Conservation (phyloP, 2,797 vertebrate genomes). For the Pipistrellus nathusii region DNA sequence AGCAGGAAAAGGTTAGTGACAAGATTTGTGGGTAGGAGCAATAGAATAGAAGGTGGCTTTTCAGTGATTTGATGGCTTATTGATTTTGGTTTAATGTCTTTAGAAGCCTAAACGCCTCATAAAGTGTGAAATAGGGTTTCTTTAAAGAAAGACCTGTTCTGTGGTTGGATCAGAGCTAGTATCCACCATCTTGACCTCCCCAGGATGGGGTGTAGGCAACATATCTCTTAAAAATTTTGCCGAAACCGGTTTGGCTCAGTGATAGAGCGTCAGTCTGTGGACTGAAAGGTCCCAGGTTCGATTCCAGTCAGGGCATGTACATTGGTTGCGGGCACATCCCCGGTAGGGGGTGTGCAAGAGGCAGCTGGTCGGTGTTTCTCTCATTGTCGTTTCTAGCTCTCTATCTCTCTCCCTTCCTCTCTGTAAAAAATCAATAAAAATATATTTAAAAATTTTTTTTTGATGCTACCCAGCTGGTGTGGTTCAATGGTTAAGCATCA, state of each 20-base stretch:
- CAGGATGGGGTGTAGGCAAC: not conserved
- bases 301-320: no score
- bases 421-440: no score
- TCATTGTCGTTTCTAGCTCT: no score
- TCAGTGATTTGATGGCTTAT: slow-evolving; percentile 9
- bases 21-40: not conserved
- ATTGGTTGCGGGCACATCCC: no score
- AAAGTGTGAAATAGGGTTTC: slow-evolving; percentile 1
- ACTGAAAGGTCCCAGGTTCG: no score
- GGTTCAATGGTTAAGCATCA: no score
- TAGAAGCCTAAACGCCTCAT: not conserved
- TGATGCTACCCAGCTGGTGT: not conserved
- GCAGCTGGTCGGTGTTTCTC: no score
- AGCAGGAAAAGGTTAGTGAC: slow-evolving; percentile 41
- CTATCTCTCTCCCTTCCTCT: no score
- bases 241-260: no score
- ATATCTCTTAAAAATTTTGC: not conserved
- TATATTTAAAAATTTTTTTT: not conserved
- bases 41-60: not conserved
- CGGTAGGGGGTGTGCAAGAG: no score
- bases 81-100: slow-evolving; percentile 28
- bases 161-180: not conserved
- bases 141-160: slow-evolving; percentile 12
- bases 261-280: no score
- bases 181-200: not conserved